phyloP scores from a whole-genome alignment of 2,113 vertebrate genomes.

The Clarias gariepinus region DNA sequence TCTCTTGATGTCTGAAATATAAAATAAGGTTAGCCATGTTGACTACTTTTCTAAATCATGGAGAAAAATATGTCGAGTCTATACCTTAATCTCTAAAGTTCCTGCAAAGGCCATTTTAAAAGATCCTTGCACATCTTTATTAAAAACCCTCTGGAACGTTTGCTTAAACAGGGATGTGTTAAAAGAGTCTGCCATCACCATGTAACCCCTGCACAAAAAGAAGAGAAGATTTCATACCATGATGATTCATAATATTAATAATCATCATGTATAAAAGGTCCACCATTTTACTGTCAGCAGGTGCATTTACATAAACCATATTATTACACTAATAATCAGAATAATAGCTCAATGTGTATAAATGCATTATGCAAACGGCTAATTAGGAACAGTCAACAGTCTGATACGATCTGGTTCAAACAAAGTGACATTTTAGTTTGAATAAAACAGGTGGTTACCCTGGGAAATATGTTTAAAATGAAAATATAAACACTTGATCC shows the following conservation, averaged over 20 bases:
- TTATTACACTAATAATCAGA: no score
- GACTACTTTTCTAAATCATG: background rate
- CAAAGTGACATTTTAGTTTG: no score
- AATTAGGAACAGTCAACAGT: no score
- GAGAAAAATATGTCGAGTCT: background rate
- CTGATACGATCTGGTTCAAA: no score
- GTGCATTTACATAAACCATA: no score
- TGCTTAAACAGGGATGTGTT: slow-evolving; percentile 98
- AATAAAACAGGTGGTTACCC: no score
- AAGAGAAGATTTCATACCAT: background rate
- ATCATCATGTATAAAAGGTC: background rate
- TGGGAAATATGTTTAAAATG: no score
- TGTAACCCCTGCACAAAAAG: slow-evolving; percentile 82
- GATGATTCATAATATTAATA: background rate
- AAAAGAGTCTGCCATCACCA: slow-evolving; percentile 99
- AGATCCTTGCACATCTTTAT: slow-evolving; percentile 88
- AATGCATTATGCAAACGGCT: no score
- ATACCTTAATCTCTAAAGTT: slow-evolving; percentile 96
- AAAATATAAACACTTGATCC: no score
- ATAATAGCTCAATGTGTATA: no score
- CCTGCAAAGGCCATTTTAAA: slow-evolving; percentile 98
- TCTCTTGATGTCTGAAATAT: slow-evolving; percentile 89
- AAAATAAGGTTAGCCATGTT: background rate
- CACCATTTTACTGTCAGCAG: background rate
- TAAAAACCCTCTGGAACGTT: slow-evolving; percentile 96